Evolutionary conservation across 2,888 invertebrate species (phyloP).

Genomic region (Polietes domitor): DNA sequence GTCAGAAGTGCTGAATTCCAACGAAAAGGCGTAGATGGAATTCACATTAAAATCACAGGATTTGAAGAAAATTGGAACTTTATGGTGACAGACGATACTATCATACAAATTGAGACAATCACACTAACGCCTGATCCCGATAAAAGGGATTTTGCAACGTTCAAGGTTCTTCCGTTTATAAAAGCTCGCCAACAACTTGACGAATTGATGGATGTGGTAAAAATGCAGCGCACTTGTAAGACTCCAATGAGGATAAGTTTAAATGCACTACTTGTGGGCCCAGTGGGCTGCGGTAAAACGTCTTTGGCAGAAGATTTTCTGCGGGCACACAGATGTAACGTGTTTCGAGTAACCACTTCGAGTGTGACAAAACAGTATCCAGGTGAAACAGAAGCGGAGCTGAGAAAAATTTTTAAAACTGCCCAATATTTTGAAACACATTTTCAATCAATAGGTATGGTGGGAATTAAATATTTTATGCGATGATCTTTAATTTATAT

Average conservation of each 20-base stretch:
- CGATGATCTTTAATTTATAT: background rate
- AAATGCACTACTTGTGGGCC: conserved; percentile 80
- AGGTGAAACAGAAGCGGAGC: conserved; percentile 82
- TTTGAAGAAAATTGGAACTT: conserved; percentile 61
- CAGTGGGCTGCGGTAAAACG: conserved; percentile 84
- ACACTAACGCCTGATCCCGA: conserved; percentile 55
- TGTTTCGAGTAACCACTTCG: conserved; percentile 81
- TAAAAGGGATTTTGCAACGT: background rate
- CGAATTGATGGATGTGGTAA: conserved; percentile 69
- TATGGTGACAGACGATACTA: conserved; percentile 67
- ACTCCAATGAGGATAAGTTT: conserved; percentile 20
- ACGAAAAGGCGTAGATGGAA: conserved; percentile 71
- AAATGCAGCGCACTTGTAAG: conserved; percentile 74
- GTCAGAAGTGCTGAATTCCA: conserved; percentile 58
- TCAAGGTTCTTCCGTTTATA: conserved; percentile 71
- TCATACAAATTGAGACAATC: conserved; percentile 71
- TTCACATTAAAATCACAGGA: conserved; percentile 66
- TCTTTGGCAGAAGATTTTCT: conserved; percentile 82
- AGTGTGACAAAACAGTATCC: conserved; percentile 81
- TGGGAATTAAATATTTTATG: background rate
- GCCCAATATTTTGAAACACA: conserved; percentile 76
- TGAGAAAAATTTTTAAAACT: conserved; percentile 81
- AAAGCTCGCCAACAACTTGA: conserved; percentile 71
- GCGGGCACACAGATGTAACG: conserved; percentile 79
- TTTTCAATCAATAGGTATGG: conserved; percentile 71